Conservation (phyloP, 2,888 invertebrate species). For the Synergus laeviventris region DNA sequence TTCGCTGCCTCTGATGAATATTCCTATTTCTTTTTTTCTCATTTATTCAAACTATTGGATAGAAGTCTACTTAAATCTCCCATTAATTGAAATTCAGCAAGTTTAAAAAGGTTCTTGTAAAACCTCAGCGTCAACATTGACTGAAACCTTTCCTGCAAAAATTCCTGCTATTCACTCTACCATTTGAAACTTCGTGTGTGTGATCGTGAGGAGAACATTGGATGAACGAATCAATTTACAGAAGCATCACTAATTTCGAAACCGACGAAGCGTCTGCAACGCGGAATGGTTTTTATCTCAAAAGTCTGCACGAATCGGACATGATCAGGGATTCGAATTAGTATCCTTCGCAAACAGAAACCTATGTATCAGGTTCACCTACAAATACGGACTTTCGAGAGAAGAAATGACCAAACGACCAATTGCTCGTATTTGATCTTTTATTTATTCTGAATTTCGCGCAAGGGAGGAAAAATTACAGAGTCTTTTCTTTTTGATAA, state of each 20-base stretch:
- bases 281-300: constrained; percentile 33
- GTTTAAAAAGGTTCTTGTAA: not conserved
- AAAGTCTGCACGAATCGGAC: constrained; percentile 23
- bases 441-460: not conserved
- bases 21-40: not conserved
- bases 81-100: constrained; percentile 14
- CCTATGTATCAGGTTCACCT: not conserved
- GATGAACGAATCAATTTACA: constrained; percentile 29
- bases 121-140: constrained; percentile 23
- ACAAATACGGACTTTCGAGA: not conserved
- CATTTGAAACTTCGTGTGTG: not conserved
- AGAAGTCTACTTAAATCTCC: not conserved
- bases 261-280: constrained; percentile 14
- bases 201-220: constrained; percentile 11
- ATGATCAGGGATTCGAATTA: constrained; percentile 37
- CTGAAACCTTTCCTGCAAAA: constrained; percentile 21
- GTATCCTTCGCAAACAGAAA: constrained; percentile 31
- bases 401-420: not conserved
- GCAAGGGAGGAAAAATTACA: not conserved
- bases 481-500: not conserved
- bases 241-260: constrained; percentile 34
- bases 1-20: no score
- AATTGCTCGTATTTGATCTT: not conserved
- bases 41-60: not conserved
- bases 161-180: constrained; percentile 11